Conservation (phyloP, 2,113 vertebrate species). For the Chitala chitala region DNA sequence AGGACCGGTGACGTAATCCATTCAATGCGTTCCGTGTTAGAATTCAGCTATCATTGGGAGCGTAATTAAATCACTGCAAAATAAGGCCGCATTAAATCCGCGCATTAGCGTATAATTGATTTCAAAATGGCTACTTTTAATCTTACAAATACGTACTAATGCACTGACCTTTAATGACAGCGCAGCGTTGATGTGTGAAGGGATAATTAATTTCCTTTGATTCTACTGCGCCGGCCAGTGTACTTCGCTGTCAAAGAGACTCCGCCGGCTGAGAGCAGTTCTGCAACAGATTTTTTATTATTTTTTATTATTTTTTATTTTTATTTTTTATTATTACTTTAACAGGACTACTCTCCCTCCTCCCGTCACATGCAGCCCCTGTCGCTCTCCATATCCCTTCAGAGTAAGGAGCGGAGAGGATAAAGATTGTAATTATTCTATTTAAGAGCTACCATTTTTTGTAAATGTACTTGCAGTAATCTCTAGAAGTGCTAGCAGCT, state of each 20-base stretch:
- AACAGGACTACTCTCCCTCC: too few species aligned
- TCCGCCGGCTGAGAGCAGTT: constrained; percentile 61
- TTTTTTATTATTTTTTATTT: too few species aligned
- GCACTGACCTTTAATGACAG: constrained; percentile 29
- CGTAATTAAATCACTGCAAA: constrained; percentile 12
- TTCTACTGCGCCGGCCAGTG: constrained; percentile 68
- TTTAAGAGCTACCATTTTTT: constrained; percentile 89
- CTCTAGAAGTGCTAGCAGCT: constrained; percentile 87
- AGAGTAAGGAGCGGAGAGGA: constrained; percentile 67
- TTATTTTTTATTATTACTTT: too few species aligned
- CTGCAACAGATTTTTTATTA: constrained; percentile 81
- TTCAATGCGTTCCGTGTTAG: not conserved
- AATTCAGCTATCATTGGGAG: constrained; percentile 15
- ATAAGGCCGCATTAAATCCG: constrained; percentile 7
- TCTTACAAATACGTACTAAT: constrained; percentile 31
- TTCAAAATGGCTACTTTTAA: constrained; percentile 24
- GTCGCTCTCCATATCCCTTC: constrained; percentile 69
- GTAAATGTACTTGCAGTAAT: constrained; percentile 90
- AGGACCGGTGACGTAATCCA: not conserved
- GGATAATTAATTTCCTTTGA: constrained; percentile 52
- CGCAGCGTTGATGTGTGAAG: constrained; percentile 26
- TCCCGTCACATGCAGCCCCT: too few species aligned
- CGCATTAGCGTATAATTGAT: constrained; percentile 22
- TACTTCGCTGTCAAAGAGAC: constrained; percentile 72
- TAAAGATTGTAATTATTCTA: constrained; percentile 93